Evolutionary conservation across 1,140 invertebrate species (phyloP), one percentile per base, ranked within the genome.

Genomic region (Orius insidiosus): DNA sequence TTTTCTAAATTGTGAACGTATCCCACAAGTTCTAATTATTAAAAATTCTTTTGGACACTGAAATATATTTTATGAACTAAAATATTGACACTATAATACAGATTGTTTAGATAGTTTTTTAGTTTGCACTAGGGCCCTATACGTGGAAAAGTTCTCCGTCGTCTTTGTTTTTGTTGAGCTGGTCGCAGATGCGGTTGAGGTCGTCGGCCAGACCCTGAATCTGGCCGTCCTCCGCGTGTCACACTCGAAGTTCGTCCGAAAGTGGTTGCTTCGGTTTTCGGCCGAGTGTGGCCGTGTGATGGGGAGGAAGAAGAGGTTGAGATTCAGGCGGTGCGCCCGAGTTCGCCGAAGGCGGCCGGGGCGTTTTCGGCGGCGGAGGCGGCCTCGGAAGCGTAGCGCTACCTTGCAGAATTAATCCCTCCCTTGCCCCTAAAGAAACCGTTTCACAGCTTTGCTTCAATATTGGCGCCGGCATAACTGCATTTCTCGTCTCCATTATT

Each of bases 171-270:
- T 46, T 47, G 34, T 51, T 53, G 13, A 55, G 47, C 39, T 55
- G 52, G 45, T 55, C 49, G 37, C 53, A 55, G 35, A 55, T 55
- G 41, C 53, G 45, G 45, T 53, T 53, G 42, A 55, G 37, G 48
- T 55, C 52, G 32, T 49, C 45, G 32, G 52, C 53, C 24, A 55
- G 37, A 40, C 52, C 49, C 30, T 50, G 52, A 35, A 53, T 53
- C 45, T 51, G 49, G 41, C 49, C 40, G 15, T 42, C 35, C 47
- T 48, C 50, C 43, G 46, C 43, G 31, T 54, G 56, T 57, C 56
- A 57, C 51, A 57, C 56, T 24, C 53, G 45, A 8, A 57, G 41
- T 8, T 54, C 54, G 11, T 54, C 54, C 15, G 47, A 35, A 1
- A 45, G 31, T 7, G 47, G 47, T 13, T 42, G 39, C 13, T 47